These are phyloP conservation scores for Dryomyza anilis DNA, from an alignment of 2,888 invertebrate species.

Conservation along the genomic window DNA sequence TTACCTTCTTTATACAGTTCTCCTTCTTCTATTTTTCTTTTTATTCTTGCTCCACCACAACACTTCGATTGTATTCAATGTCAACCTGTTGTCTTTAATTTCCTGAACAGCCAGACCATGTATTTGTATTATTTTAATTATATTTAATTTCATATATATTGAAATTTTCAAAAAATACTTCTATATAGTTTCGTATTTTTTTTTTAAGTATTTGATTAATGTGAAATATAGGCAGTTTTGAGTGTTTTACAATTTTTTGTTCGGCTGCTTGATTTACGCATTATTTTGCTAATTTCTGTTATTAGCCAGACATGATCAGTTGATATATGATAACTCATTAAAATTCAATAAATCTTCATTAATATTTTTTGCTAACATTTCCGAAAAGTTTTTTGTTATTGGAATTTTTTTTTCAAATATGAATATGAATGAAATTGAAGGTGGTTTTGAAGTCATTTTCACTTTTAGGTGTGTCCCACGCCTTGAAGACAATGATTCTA, in stretches of 20 bases:
- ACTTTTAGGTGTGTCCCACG: too few species aligned
- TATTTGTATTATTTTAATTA: neutral
- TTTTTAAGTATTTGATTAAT: neutral
- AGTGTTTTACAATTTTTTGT: neutral
- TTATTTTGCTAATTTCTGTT: too few species aligned
- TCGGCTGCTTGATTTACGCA: neutral
- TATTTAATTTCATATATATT: neutral
- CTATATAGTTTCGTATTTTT: neutral
- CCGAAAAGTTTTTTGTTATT: too few species aligned
- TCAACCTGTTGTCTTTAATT: neutral
- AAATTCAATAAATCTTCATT: neutral
- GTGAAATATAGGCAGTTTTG: neutral
- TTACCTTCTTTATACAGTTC: too few species aligned
- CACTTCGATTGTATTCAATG: neutral
- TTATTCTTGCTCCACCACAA: neutral
- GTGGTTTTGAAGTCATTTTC: too few species aligned
- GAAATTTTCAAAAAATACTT: neutral
- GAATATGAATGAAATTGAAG: too few species aligned
- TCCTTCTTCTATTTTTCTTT: neutral
- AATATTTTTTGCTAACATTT: too few species aligned
- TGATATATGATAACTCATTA: neutral
- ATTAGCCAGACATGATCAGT: too few species aligned
- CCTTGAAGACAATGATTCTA: too few species aligned
- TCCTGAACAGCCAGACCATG: neutral
- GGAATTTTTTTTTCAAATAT: too few species aligned